Base-by-base conservation (phyloP, 2,797 vertebrate species). In the Smutsia gigantea region DNA sequence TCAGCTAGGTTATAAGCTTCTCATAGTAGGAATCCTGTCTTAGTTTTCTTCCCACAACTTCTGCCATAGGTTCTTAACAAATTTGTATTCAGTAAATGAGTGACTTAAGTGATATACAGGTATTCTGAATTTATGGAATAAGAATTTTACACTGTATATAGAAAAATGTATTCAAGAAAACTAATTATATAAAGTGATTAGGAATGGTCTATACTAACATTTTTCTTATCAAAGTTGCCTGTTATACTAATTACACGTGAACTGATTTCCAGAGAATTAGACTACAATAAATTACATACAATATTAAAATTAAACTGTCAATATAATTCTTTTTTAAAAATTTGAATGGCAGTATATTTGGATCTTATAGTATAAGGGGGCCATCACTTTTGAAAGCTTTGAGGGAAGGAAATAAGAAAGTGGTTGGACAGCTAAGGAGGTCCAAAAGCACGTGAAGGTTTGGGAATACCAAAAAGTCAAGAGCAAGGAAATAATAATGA, bases 261-360 rank as follows among this genome's bases (percentile, higher is more conserved):
- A 78, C n/a, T 82, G n/a, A 89, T 94, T 97, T 90, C 90, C 74
- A 90, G 37, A 94, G 34, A 64, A 75, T 39, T 69, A 31, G 29
- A 86, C 66, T 92, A 5, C 63, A 92, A 64, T 68, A 69, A 85
- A 39, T 88, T 72, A 42, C 53, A 61, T 90, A 23, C n/a, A 69
- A 69, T 51, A 93, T 90, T 90, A 82, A 93, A 95, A 75, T 81
- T 84, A 84, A 81, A 53, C 49, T 78, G 8, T 59, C n/a, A 55
- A 34, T 94, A 61, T 82, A 72, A 71, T 23, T 83, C 74, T 77
- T 84, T 46, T 77, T 25, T 29, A 46, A 83, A 95, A 82, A 90
- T 59, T 87, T 34, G 53, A 21, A 34, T 86, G 57, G 7, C 51
- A 69, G 27, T 66, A 9, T 87, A 61, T 87, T 78, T 87, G 42